A percentile compares a stretch with the other conserved stretches of the same genome.
Evolutionary conservation across 2,797 vertebrate species (phyloP).

Genomic region (Saguinus oedipus): DNA sequence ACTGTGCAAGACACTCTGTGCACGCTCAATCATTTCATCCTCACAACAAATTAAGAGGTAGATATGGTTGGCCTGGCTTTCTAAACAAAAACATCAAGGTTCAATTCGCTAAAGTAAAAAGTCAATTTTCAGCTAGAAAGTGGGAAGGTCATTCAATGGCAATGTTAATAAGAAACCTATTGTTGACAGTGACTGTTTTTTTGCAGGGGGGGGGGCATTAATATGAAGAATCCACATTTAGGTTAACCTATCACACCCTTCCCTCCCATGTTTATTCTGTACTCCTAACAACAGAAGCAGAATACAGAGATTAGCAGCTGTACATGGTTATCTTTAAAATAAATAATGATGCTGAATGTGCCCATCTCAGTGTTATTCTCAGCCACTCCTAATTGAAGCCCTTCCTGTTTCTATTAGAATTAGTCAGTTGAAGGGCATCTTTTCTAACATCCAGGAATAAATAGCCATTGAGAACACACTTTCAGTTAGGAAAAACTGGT

Average conservation of each 20-base stretch:
- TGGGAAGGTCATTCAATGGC: background rate
- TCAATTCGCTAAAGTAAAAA: background rate
- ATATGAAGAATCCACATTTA: background rate
- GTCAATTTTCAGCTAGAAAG: background rate
- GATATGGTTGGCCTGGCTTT: background rate
- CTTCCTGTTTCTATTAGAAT: slow-evolving; percentile 43
- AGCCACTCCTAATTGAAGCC: background rate
- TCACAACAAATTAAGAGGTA: background rate
- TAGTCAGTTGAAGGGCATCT: background rate
- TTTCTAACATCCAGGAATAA: background rate
- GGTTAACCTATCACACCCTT: background rate
- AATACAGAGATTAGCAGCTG: background rate
- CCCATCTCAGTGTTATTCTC: background rate
- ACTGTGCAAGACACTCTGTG: background rate
- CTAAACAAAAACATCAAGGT: background rate
- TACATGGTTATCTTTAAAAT: slow-evolving; percentile 24
- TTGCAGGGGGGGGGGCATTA: background rate
- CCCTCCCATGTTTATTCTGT: background rate
- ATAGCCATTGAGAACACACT: background rate
- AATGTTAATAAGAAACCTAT: background rate
- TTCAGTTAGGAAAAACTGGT: background rate
- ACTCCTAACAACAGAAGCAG: background rate
- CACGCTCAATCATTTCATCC: background rate
- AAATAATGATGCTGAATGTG: background rate
- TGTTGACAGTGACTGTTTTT: background rate